Percentiles rank a stretch among this genome's conserved stretches.
phyloP scores from a whole-genome alignment of 2,797 vertebrate species.

The Octomys mimax region DNA sequence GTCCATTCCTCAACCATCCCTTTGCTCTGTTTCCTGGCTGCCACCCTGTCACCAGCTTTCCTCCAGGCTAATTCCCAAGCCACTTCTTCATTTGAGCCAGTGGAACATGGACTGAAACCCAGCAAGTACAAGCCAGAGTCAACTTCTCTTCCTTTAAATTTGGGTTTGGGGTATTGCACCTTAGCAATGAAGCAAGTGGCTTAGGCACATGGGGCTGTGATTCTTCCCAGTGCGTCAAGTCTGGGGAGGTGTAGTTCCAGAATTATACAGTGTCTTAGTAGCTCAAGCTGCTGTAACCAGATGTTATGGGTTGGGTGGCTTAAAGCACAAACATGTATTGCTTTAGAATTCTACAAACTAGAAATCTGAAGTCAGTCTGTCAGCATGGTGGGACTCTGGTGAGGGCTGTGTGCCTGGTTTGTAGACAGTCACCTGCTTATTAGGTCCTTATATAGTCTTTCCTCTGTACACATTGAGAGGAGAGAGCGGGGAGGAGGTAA shows the following conservation, averaged over 20 bases:
- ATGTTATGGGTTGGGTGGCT: neutral
- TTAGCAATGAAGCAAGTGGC: neutral
- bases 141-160: neutral
- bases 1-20: neutral
- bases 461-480: neutral
- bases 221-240: fast-evolving
- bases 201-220: neutral
- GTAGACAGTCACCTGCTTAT: neutral
- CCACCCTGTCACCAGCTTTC: no score
- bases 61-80: neutral
- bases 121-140: neutral
- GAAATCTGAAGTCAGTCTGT: neutral
- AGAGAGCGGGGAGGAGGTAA: neutral
- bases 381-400: neutral
- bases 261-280: neutral
- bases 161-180: neutral
- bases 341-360: neutral
- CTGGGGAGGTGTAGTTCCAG: neutral
- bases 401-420: neutral
- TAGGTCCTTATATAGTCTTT: neutral
- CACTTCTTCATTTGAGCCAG: neutral
- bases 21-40: neutral
- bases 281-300: neutral
- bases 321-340: neutral
- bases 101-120: neutral